Base-by-base conservation (phyloP, 2,797 vertebrate species). In the Gymnothorax javanicus region DNA sequence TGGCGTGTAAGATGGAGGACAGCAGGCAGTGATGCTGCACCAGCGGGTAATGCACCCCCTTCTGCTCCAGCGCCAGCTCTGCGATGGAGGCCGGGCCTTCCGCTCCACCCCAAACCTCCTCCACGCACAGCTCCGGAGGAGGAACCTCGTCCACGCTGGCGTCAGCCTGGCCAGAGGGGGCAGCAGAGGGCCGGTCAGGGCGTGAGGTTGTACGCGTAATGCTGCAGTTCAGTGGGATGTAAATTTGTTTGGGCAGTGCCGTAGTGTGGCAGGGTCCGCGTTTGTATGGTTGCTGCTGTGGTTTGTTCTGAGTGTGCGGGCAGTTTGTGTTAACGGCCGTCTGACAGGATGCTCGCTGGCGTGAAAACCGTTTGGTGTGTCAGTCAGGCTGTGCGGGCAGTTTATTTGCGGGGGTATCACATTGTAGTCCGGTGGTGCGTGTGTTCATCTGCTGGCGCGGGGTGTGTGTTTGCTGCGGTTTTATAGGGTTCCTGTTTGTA, bases 11-110 rank as follows among this genome's bases (percentile, higher is more conserved):
- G 89, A 99, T n/a, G 0, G 96, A 95, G 3, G 97, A 97, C 20
- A 99, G 90, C 88, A 99, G 90, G 0, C 97, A 99, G 92, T 99
- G 98, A 91, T 99, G 99, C 75, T 98, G 97, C 3, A 98, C 97
- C 81, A 99, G 95, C 0, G 98, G 98, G 93, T 97, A 99, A 95
- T 99, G 98, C 64, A 99, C 93, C 0, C 94, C 97, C 52, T 95
- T 96, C 96, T 99, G 98, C 90, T 99, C 98, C 58, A 99, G 95
- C 4, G 98, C 98, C 0, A 99, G 94, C n/a, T 99, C 98, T 15
- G 96, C 97, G 1, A 99, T 97, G 0, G 98, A 99, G 6, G 95
- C 95, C 0, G 97, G 99, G 2, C 99, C 99, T 84, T 99, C 97
- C 0, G 96, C 97, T 0, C 95, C 92, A 0, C 94, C 89, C 98